Evolutionary conservation across 2,888 invertebrate species (phyloP), one percentile per base, ranked within the genome.

Genomic region (Lepetodrilus schrolli): DNA sequence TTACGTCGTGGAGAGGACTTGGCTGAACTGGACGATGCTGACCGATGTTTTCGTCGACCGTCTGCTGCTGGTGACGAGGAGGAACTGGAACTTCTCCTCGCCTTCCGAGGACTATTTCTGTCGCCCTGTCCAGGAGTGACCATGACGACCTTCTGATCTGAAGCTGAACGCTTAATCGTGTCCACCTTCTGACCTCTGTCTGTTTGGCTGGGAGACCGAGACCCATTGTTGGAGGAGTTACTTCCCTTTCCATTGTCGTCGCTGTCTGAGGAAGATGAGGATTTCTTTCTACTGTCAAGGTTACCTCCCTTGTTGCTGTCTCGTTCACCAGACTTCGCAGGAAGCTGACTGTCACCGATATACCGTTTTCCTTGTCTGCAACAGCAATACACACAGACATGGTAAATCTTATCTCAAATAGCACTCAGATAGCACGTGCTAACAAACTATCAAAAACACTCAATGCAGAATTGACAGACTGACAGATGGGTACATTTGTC

Each of bases 1-100:
- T 30, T 51, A 13, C 50, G 26, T 4, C 8, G 50, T 2, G 74
- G 72, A 17, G 21, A 69, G 2, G 80, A 79, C 34, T 73, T 69
- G n/a, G 34, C 17, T 1, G 78, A 78, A 10, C 66, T 58, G 23
- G 81, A 78, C 2, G 78, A 76, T 1, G 80, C 77, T 2, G 80
- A 78, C 38, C 72, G 69, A 38, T 74, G 70, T 5, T 70, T 37
- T 26, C 34, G 17, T 21, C 51, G 23, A 23, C 36, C 2, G 17
- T 1, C 17, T 17, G 70, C 70, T 34, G 69, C 72, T 7, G 72
- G 70, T 4, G 77, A 70, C 10, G 76, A 72, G 4, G 72, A 51
- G 7, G 76, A 74, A 21, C 66, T 43, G 0, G 70, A 70, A 30
- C 50, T 58, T n/a, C 26, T 48, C 38, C 17, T n/a, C n/a, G n/a